phyloP scores from a whole-genome alignment of 2,113 vertebrate genomes.

The Murina feae region DNA sequence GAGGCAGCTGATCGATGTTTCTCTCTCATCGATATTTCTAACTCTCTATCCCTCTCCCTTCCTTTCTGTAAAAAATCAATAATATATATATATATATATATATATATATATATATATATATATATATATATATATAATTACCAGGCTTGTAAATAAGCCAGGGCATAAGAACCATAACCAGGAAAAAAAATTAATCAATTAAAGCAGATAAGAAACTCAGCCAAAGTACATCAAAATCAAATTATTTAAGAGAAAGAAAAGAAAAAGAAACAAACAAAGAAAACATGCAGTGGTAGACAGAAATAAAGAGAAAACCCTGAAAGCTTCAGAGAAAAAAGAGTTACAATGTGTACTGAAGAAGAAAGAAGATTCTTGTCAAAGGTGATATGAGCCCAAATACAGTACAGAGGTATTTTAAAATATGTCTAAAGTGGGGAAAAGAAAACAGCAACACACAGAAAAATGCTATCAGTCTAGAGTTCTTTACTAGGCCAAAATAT shows the following conservation, averaged over 20 bases:
- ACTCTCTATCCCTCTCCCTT: no score
- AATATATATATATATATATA: no score
- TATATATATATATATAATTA: no score
- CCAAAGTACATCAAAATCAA: background rate
- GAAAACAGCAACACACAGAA: background rate
- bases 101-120: no score
- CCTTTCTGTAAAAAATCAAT: no score
- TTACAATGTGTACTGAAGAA: background rate
- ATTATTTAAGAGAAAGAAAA: background rate
- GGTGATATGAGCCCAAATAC: background rate
- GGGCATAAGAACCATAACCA: background rate
- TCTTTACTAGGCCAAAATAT: background rate
- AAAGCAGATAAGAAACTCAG: background rate
- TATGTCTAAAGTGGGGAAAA: background rate
- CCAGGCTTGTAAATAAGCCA: background rate
- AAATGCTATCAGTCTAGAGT: background rate
- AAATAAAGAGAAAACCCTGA: background rate
- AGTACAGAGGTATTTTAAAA: background rate
- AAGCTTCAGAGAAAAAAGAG: background rate
- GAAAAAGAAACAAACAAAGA: background rate
- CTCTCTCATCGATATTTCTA: no score
- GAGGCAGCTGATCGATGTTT: no score
- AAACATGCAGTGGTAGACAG: background rate
- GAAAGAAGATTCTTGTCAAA: background rate
- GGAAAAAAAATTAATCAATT: background rate